A percentile compares a stretch with the other conserved stretches of the same genome.
Evolutionary conservation across 2,797 vertebrate species (phyloP).

Genomic region (Aulostomus chinensis): DNA sequence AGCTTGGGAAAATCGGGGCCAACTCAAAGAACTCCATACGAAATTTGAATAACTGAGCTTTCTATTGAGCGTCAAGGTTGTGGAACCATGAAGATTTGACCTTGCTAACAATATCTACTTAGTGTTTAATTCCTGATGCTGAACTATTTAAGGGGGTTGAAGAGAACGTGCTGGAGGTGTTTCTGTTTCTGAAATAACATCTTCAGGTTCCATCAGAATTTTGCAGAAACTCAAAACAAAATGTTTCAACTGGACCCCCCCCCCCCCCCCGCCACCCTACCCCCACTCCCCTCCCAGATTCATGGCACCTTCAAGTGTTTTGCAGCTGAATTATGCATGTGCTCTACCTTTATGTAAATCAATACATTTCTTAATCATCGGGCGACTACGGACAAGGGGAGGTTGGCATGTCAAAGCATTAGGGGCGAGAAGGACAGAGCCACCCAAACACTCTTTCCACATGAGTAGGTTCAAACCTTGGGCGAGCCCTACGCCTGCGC

Average conservation of each 20-base stretch:
- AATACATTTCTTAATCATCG: conserved; percentile 29
- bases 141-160: conserved; percentile 28
- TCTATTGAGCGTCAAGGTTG: conserved; percentile 71
- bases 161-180: conserved; percentile 19
- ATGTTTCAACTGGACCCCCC: background rate
- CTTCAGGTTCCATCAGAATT: background rate
- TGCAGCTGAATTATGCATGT: conserved; percentile 30
- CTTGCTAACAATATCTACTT: conserved; percentile 68
- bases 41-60: conserved; percentile 75
- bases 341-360: conserved; percentile 39
- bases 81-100: conserved; percentile 69
- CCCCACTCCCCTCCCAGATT: no score
- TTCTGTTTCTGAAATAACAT: conserved; percentile 13
- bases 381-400: conserved; percentile 33
- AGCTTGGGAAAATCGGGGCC: conserved; percentile 73
- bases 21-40: conserved; percentile 63
- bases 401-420: conserved; percentile 59
- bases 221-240: conserved; percentile 4
- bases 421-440: conserved; percentile 69
- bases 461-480: conserved; percentile 71
- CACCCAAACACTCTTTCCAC: conserved; percentile 79
- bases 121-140: conserved; percentile 60
- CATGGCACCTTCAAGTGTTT: conserved; percentile 1
- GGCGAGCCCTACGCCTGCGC: conserved; percentile 49
- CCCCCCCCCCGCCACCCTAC: no score